Conservation (phyloP, 1,140 invertebrate genomes). For the Subanguina moxae region DNA sequence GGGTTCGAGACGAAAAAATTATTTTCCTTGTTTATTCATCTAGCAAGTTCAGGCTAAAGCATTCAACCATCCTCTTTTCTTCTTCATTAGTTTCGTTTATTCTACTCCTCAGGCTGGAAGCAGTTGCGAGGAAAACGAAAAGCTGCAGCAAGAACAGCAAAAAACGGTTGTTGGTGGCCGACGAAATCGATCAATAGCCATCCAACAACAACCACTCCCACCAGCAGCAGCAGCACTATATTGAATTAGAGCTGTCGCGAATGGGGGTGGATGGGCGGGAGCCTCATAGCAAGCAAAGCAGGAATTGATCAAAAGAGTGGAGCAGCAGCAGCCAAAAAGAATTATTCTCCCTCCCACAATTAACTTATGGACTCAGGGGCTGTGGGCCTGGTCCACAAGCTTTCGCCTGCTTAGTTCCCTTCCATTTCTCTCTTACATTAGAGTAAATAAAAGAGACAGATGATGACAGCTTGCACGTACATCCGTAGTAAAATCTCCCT, state of each 20-base stretch:
- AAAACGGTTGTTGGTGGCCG: conserved; percentile 3
- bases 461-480: too few relatives aligned
- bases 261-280: neutral
- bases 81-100: conserved; percentile 8
- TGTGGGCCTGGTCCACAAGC: too few relatives aligned
- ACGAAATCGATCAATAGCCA: neutral
- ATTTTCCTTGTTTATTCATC: too few relatives aligned
- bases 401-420: neutral
- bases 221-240: neutral
- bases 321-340: too few relatives aligned
- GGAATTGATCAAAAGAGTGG: too few relatives aligned
- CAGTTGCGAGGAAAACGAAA: too few relatives aligned
- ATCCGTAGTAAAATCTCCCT: neutral
- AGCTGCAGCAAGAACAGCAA: neutral
- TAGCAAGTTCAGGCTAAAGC: too few relatives aligned
- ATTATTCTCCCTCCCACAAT: too few relatives aligned
- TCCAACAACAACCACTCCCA: neutral
- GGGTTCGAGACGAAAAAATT: too few relatives aligned
- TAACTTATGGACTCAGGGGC: too few relatives aligned
- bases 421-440: neutral
- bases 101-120: neutral
- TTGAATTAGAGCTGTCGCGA: neutral
- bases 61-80: neutral
- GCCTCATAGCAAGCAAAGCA: neutral
- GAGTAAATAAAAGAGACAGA: too few relatives aligned